Base-by-base conservation (phyloP, 2,797 vertebrate genomes). In the Limosa lapponica region DNA sequence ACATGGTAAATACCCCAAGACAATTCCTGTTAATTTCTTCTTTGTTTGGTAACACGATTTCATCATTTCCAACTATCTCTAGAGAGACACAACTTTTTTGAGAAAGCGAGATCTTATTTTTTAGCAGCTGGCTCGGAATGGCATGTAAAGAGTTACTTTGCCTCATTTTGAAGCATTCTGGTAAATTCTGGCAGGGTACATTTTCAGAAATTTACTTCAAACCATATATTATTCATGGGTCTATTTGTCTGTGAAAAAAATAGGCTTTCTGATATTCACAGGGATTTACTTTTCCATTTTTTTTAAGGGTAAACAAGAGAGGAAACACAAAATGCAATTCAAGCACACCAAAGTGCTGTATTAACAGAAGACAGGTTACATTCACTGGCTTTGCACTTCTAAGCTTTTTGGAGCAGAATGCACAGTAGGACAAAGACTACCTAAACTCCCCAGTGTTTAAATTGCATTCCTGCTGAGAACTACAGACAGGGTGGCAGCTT, bases 331-430 rank as follows among this genome's bases (percentile, higher is more conserved):
- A 87, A 66, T 30, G 34, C n/a, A 84, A 46, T 52, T 71, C 48
- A 65, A 87, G 61, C 13, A 59, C 61, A 66, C 32, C 13, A 16
- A 85, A 87, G 48, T 34, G 23, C 27, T 44, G 34, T n/a, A 55
- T 73, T 90, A 94, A 93, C 39, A 80, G 51, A 39, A 80, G 75
- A 41, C 37, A 52, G 34, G 80, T 89, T 95, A 70, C 70, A 52
- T 85, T 81, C 69, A 13, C 36, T 34, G 71, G 64, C 73, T 94
- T 95, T 94, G 87, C 61, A 67, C 48, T 92, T 87, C 72, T 95
- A 83, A 92, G 69, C 65, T 67, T 73, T 58, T 77, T 32, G 41
- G 52, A 94, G 64, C 55, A 79, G 80, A 82, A 86, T 57, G 44
- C 54, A 86, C 25, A 17, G 70, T 14, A 64, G 44, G 82, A 36